These are phyloP conservation scores for Herpetotheres cachinnans DNA, from an alignment of 2,113 vertebrate genomes.

Conservation along the genomic window DNA sequence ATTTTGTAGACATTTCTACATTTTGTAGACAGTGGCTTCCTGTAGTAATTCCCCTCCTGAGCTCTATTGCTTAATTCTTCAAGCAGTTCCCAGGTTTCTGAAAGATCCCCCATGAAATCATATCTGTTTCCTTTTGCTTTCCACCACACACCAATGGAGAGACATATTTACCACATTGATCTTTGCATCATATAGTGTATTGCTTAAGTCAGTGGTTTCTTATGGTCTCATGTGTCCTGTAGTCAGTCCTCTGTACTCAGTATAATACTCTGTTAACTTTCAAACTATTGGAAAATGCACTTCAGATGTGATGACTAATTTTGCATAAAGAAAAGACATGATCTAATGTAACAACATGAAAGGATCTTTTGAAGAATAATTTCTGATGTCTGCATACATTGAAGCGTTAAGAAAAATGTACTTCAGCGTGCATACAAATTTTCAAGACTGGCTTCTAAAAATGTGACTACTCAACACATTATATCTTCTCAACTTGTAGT, in stretches of 20 bases:
- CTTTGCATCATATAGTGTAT: background rate
- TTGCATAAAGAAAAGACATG: conserved; percentile 9
- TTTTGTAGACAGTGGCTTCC: background rate
- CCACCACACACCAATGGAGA: background rate
- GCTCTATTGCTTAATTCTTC: background rate
- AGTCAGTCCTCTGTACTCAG: background rate
- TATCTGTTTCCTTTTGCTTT: background rate
- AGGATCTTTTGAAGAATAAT: conserved; percentile 28
- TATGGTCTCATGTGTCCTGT: rapidly evolving
- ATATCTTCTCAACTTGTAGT: background rate
- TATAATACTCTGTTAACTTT: background rate
- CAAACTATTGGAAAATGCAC: background rate
- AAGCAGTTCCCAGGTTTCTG: background rate
- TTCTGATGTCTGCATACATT: background rate
- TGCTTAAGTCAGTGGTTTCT: background rate
- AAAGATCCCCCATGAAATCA: background rate
- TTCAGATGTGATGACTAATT: background rate
- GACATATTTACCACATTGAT: background rate
- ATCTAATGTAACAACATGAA: conserved; percentile 5
- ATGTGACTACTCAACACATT: conserved; percentile 7
- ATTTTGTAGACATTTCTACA: background rate
- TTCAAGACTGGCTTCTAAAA: conserved; percentile 17
- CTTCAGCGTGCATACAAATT: background rate
- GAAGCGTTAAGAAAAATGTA: background rate
- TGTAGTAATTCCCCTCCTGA: background rate